Percentiles rank a stretch among this genome's conserved stretches.
Evolutionary conservation across 2,797 vertebrate genomes (phyloP).

Genomic region (Astyanax mexicanus): DNA sequence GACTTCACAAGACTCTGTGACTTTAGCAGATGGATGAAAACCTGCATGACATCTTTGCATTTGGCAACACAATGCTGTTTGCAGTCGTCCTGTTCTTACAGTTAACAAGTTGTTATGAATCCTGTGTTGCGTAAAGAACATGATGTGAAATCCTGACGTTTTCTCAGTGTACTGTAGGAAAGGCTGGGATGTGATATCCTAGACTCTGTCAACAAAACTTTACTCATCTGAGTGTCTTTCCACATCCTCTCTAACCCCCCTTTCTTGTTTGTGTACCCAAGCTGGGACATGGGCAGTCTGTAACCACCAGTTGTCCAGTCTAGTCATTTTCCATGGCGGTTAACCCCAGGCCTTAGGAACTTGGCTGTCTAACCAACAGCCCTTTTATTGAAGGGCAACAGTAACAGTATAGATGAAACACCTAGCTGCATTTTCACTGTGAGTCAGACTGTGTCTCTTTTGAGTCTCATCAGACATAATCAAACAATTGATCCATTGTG

Average conservation of each 20-base stretch:
- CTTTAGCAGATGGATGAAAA: not conserved
- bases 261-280: slow-evolving; percentile 45
- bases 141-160: slow-evolving; percentile 12
- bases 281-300: slow-evolving; percentile 36
- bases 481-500: slow-evolving; percentile 31
- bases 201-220: slow-evolving; percentile 42
- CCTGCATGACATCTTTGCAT: not conserved
- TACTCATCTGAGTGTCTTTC: slow-evolving; percentile 34
- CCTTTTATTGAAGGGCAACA: slow-evolving; percentile 39
- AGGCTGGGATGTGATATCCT: slow-evolving; percentile 29
- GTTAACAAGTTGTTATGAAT: not conserved
- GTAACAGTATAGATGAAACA: slow-evolving; percentile 45
- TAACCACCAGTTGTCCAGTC: slow-evolving; percentile 39
- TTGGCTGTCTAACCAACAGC: slow-evolving; percentile 32
- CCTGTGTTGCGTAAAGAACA: not conserved
- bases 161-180: slow-evolving; percentile 9
- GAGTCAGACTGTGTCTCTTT: slow-evolving; percentile 27
- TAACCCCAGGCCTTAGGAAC: slow-evolving; percentile 43
- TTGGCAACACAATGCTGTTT: not conserved
- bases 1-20: not conserved
- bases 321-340: slow-evolving; percentile 51
- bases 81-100: not conserved
- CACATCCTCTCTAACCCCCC: slow-evolving; percentile 36
- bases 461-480: slow-evolving; percentile 27
- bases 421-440: slow-evolving; percentile 33